These are phyloP conservation scores for Fregata magnificens DNA, from an alignment of 2,113 vertebrate genomes.

Conservation along the genomic window DNA sequence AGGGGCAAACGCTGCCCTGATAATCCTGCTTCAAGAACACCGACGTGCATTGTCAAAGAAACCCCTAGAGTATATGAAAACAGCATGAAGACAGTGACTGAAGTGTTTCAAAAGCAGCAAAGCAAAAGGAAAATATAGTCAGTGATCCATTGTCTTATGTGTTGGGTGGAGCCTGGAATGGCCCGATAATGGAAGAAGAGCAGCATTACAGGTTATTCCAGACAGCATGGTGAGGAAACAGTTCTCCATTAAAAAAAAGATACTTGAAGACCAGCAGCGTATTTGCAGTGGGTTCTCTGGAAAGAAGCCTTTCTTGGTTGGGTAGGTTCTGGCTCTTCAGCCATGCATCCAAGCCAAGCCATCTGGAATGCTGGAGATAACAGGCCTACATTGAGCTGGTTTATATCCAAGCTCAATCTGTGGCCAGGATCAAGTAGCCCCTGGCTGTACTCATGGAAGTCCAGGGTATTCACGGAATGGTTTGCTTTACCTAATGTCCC, in stretches of 20 bases:
- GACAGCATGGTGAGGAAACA: not conserved
- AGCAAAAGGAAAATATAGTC: not conserved
- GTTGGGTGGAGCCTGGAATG: not conserved
- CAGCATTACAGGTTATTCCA: slow-evolving; percentile 2
- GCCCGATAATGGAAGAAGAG: not conserved
- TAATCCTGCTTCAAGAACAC: not conserved
- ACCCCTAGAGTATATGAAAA: rapidly evolving
- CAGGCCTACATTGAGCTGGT: rapidly evolving
- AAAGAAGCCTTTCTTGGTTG: not conserved
- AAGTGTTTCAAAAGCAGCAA: not conserved
- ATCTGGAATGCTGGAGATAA: not conserved
- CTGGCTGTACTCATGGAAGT: not conserved
- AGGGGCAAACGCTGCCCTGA: not conserved
- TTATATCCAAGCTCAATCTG: not conserved
- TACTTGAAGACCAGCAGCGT: not conserved
- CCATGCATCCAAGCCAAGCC: rapidly evolving
- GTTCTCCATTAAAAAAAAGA: not conserved
- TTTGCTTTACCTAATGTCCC: not conserved
- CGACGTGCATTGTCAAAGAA: not conserved
- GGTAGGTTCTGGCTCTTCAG: not conserved
- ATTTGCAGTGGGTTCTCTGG: not conserved
- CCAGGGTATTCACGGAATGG: not conserved
- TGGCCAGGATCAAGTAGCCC: not conserved
- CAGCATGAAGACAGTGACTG: not conserved
- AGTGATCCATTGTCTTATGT: not conserved